phyloP scores from a whole-genome alignment of 2,888 invertebrate species.

The Mycalesis mineus region DNA sequence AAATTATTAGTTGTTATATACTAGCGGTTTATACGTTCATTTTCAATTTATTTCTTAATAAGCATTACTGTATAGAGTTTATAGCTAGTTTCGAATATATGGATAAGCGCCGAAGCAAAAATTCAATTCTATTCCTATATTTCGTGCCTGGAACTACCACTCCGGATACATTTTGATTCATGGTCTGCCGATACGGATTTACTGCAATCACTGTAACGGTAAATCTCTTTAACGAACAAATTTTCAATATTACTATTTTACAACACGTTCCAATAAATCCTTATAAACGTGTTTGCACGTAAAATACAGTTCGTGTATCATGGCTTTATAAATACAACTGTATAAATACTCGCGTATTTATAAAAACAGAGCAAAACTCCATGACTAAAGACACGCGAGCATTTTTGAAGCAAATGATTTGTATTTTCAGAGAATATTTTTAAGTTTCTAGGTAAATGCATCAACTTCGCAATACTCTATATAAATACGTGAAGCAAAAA shows the following conservation, averaged over 20 bases:
- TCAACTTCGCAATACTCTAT: too few species aligned
- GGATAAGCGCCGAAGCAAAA: too few species aligned
- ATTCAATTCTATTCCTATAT: too few species aligned
- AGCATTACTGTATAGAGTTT: too few species aligned
- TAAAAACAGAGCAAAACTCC: slow-evolving; percentile 5
- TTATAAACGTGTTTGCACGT: slow-evolving; percentile 7
- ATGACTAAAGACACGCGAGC: slow-evolving; percentile 2
- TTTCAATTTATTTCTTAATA: too few species aligned
- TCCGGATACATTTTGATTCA: neutral
- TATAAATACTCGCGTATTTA: too few species aligned
- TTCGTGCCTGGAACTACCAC: neutral
- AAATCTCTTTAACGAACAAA: slow-evolving; percentile 6
- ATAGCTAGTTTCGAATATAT: too few species aligned
- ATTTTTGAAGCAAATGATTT: neutral
- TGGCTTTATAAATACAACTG: neutral
- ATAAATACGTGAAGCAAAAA: too few species aligned
- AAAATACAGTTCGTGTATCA: slow-evolving; percentile 10
- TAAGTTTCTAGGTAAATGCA: too few species aligned
- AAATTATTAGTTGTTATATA: too few species aligned
- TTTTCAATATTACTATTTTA: slow-evolving; percentile 7
- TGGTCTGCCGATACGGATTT: neutral
- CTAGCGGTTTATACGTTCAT: too few species aligned
- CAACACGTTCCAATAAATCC: slow-evolving; percentile 8
- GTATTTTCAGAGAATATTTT: neutral
- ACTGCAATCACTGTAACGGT: slow-evolving; percentile 1